Evolutionary conservation across 2,888 invertebrate species (phyloP).

Genomic region (Epistrophella euchroma): DNA sequence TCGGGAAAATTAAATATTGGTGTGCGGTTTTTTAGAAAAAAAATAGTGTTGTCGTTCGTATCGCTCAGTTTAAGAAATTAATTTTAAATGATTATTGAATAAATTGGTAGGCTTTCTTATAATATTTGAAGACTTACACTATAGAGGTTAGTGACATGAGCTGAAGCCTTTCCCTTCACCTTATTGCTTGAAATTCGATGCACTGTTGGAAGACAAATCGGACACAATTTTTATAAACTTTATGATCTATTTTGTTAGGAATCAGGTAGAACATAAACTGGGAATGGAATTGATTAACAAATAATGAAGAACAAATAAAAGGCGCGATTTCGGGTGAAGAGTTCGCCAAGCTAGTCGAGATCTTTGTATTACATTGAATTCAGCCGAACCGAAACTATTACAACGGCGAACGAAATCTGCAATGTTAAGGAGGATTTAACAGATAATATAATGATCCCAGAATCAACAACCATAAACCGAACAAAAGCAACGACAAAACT

Average conservation of each 20-base stretch:
- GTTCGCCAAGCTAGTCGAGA: neutral
- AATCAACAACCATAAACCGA: neutral
- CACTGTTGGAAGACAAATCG: neutral
- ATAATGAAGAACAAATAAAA: neutral
- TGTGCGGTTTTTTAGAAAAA: neutral
- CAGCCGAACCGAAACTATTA: neutral
- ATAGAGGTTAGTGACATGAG: constrained; percentile 47
- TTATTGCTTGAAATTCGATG: neutral
- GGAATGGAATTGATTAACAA: neutral
- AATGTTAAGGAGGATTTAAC: neutral
- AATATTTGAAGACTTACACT: constrained; percentile 43
- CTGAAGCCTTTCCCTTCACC: constrained; percentile 12
- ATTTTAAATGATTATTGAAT: neutral
- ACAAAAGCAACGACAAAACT: neutral
- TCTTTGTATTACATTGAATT: neutral
- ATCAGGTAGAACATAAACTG: neutral
- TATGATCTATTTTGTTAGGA: neutral
- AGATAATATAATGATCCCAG: neutral
- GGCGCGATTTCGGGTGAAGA: neutral
- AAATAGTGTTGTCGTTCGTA: constrained; percentile 15
- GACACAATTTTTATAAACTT: neutral
- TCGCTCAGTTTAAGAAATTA: neutral
- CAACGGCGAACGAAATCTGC: neutral
- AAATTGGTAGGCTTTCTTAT: too few species aligned
- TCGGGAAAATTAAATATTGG: constrained; percentile 8